phyloP scores from a whole-genome alignment of 2,797 vertebrate species.

The Bradypodion pumilum region DNA sequence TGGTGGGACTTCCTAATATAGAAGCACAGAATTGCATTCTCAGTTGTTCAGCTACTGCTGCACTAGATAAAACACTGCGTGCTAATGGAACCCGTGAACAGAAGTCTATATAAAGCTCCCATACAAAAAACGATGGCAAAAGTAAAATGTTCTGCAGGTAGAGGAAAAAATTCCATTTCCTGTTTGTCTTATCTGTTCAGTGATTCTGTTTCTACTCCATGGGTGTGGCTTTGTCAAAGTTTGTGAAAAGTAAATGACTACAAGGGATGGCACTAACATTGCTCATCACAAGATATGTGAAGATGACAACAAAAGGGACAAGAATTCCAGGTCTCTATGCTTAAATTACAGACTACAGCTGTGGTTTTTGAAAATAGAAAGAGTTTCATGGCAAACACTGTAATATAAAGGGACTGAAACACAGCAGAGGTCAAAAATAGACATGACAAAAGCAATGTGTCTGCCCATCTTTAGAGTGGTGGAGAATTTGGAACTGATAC shows the following conservation, averaged over 20 bases:
- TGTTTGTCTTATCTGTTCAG: not conserved
- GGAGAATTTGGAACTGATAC: not conserved
- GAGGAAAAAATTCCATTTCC: not conserved
- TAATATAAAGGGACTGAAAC: not conserved
- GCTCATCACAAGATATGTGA: not conserved
- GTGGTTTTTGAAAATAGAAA: not conserved
- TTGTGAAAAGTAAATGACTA: not conserved
- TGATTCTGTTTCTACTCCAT: not conserved
- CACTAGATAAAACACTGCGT: not conserved
- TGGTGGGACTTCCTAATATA: not conserved
- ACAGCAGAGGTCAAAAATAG: not conserved
- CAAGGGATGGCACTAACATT: slow-evolving; percentile 3
- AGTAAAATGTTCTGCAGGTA: not conserved
- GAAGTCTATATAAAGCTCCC: not conserved
- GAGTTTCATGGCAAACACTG: not conserved
- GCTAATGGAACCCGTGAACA: not conserved
- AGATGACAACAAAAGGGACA: not conserved
- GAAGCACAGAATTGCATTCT: not conserved
- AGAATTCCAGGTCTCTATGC: not conserved
- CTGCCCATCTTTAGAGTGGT: not conserved
- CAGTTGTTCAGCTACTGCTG: not conserved
- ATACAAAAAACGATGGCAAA: not conserved
- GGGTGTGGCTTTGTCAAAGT: not conserved
- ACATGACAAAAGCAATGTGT: not conserved
- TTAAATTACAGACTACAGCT: slow-evolving; percentile 12